Evolutionary conservation across 2,888 invertebrate species (phyloP), one percentile per base, ranked within the genome.

Genomic region (Automeris io): DNA sequence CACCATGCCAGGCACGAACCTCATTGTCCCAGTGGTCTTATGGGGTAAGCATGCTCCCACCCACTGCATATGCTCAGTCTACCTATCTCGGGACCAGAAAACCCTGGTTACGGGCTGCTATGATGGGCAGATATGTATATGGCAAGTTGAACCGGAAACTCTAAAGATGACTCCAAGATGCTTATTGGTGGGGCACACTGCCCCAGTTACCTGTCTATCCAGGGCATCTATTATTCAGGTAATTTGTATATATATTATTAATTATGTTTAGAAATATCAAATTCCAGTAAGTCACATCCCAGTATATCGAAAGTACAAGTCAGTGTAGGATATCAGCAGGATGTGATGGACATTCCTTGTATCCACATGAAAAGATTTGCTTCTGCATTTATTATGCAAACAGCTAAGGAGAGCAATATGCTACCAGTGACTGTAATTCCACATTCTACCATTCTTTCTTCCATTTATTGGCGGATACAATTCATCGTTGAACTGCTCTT

Each of bases 31-130:
- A 0, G 94, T 99, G 43, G 97, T 99, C 43, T 87, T 99, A 39
- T 99, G 99, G 99, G 99, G 99, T 19, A 94, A 95, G 58, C 91
- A 94, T 64, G 95, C 99, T 2, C 99, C 99, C 1, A 97, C 98
- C 2, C 98, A 99, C 82, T 97, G 97, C 69, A 95, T 99, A 52
- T 97, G 97, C 0, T 94, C 96, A 41, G 92, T 99, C 42, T 95
- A 95, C 66, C 88, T 98, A 38, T 96, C 98, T 12, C 91, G 93
- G 43, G 97, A 98, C 80, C 95, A 97, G 73, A 93, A 91, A 70
- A 96, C 96, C 6, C 88, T 99, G 33, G 95, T 98, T 33, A 99
- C 99, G 2, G 99, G 98, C 21, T 97, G 98, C 75, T 96, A 98
- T 65, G 99, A 99, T 85, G 99, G 99, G 4, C 99, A 99, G 78